Evolutionary conservation across 2,113 vertebrate genomes (phyloP), one percentile per base, ranked within the genome.

Genomic region (Mixornis gularis): DNA sequence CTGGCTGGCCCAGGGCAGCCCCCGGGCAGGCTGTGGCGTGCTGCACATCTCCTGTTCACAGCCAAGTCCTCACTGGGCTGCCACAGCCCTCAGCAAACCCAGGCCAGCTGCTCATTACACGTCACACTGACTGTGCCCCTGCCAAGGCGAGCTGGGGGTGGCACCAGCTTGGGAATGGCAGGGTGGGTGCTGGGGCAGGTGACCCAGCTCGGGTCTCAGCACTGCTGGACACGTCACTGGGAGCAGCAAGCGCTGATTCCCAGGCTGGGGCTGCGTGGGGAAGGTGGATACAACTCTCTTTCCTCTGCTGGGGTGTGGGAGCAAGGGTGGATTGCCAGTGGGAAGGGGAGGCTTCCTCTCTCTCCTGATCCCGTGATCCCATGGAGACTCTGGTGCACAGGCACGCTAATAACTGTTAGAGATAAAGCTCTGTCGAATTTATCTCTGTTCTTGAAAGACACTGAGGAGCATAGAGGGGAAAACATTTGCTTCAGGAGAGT

Each of bases 221-320:
- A 2, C 71, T 13, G 16, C 40, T 1, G 16, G 52, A 20, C 1
- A 15, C 3, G 0, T 12, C 1, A 0, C 62, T 79, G 79, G n/a
- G 2, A 7, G 3, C 1, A 30, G 59, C 40, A 12, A 13, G 25
- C 0, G 0, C 19, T 4, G 8, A 69, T 77, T 24, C 27, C 36
- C 17, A 0, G 56, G 60, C 41, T 1, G 2, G 53, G 77, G 38
- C 44, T 60, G 53, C 1, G 7, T 13, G 46, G 22, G 29, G 72
- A 51, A 62, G 41, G 17, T 14, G 17, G 64, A 29, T 18, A 0
- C 25, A 26, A 0, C 46, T 73, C 77, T 48, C 13, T 40, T 38
- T 84, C 74, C 71, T 60, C 83, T 48, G 41, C 34, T 9, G 32
- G 62, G 44, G 8, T 32, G 60, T 29, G 60, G 76, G 43, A 76